A percentile compares a stretch with the other conserved stretches of the same genome.
Evolutionary conservation across 1,140 invertebrate species (phyloP).

Genomic region (Stegodyphus mimosarum): DNA sequence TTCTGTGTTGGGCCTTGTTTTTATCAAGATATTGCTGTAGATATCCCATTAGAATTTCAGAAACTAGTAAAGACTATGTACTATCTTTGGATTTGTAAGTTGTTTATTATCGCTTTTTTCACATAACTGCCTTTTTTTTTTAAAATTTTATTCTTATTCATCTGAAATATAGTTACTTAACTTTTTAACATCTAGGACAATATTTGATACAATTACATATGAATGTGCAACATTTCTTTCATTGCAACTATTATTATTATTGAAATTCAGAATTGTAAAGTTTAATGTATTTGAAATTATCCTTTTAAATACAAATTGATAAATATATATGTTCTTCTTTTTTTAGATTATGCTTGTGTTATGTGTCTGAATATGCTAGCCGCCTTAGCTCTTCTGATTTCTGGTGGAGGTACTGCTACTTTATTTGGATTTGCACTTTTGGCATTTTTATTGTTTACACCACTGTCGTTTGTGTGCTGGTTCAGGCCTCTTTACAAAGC

Average conservation of each 20-base stretch:
- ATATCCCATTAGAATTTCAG: constrained; percentile 98
- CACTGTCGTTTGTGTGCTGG: constrained; percentile 98
- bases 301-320: too few species aligned
- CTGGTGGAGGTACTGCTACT: constrained; percentile 75
- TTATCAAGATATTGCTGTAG: constrained; percentile 99
- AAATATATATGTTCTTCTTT: not conserved
- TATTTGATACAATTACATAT: too few species aligned
- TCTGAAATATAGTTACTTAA: not conserved
- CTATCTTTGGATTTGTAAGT: constrained; percentile 97
- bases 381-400: constrained; percentile 79
- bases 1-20: constrained; percentile 95
- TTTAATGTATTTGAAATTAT: too few species aligned
- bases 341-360: constrained; percentile 84
- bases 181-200: not conserved
- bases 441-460: constrained; percentile 91
- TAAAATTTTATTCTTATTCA: not conserved
- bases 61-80: constrained; percentile 93
- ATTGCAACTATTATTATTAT: too few species aligned
- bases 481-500: constrained; percentile 88
- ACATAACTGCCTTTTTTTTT: not conserved
- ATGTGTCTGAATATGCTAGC: constrained; percentile 88
- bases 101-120: constrained; percentile 40
- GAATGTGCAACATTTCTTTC: too few species aligned
- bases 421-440: constrained; percentile 87
- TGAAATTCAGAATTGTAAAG: too few species aligned